Conservation (phyloP, 2,797 vertebrate genomes). For the Megalops cyprinoides region DNA sequence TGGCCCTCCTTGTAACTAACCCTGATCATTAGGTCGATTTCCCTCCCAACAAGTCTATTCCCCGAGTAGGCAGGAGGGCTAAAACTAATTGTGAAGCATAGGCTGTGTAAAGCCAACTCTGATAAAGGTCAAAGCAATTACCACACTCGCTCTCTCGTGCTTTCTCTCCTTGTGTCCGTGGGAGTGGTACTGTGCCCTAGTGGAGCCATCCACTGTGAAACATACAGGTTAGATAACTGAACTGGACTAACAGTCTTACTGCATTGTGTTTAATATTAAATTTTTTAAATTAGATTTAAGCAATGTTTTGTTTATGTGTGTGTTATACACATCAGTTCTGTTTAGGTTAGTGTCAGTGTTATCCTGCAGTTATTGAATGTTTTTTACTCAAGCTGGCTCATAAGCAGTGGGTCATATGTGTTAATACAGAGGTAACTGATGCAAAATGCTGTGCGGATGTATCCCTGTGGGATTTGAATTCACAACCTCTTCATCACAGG, state of each 20-base stretch:
- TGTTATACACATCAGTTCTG: background rate
- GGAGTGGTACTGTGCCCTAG: too few relatives aligned
- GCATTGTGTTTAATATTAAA: background rate
- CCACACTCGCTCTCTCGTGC: constrained; percentile 51
- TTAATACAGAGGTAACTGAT: background rate
- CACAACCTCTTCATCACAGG: too few relatives aligned
- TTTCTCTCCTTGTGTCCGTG: constrained; percentile 10
- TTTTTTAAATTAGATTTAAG: background rate
- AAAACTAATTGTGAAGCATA: constrained; percentile 61
- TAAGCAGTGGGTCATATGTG: background rate
- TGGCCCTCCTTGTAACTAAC: background rate
- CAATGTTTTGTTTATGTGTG: background rate
- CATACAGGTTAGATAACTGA: background rate
- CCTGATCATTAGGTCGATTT: constrained; percentile 38
- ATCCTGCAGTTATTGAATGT: too few relatives aligned
- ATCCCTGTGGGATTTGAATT: too few relatives aligned
- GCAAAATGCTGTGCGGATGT: background rate
- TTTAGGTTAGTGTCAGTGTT: background rate
- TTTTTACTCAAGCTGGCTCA: too few relatives aligned
- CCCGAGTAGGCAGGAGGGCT: constrained; percentile 40
- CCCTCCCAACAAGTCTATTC: constrained; percentile 36
- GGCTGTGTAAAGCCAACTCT: constrained; percentile 57
- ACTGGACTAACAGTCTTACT: background rate
- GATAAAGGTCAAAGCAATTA: constrained; percentile 70
- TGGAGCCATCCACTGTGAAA: background rate